Base-by-base conservation (phyloP, 2,797 vertebrate genomes). In the Rhynchonycteris naso region DNA sequence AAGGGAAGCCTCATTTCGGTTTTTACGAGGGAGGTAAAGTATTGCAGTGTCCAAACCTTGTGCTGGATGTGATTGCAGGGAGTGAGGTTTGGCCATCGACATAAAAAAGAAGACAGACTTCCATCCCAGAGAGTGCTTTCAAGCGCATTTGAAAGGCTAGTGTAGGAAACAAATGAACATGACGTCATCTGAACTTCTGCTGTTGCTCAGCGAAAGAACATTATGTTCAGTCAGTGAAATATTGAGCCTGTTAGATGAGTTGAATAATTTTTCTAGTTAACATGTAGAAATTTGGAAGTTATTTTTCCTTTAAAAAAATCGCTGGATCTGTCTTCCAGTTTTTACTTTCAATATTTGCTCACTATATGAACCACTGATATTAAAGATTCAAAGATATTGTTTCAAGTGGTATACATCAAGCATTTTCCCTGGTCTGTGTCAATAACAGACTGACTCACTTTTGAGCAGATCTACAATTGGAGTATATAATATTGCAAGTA, bases 361-460 rank as follows among this genome's bases (percentile, higher is more conserved):
- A 92, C 43, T 85, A 66, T 50, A 80, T 81, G 76, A 95, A 75
- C 16, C 16, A 65, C 35, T 92, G 18, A 94, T 94, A 85, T 21
- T 85, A 88, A 93, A 93, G 6, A 93, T 94, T 71, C 91, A 93
- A 93, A 92, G 95, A 82, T 43, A 93, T 15, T 14, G 14, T 94
- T 38, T 93, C 28, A 94, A 88, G 58, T 76, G 75, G 13, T n/a
- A 15, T 74, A 92, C 68, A 58, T 75, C 66, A 56, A 93, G 33
- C 87, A 38, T 2, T 74, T 66, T 66, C 95, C 86, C 66, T 92
- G 83, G 8, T 93, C 30, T 76, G 15, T 88, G 28, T 1, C 7
- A 9, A 66, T 61, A 86, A 58, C 33, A 83, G 83, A 84, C 58
- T 87, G 66, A 66, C n/a, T 61, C 1, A 28, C 19, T 88, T 38